Percentiles rank a stretch among this genome's conserved stretches.
Evolutionary conservation across 1,140 invertebrate species (phyloP).

Genomic region (Lethrus apterus): DNA sequence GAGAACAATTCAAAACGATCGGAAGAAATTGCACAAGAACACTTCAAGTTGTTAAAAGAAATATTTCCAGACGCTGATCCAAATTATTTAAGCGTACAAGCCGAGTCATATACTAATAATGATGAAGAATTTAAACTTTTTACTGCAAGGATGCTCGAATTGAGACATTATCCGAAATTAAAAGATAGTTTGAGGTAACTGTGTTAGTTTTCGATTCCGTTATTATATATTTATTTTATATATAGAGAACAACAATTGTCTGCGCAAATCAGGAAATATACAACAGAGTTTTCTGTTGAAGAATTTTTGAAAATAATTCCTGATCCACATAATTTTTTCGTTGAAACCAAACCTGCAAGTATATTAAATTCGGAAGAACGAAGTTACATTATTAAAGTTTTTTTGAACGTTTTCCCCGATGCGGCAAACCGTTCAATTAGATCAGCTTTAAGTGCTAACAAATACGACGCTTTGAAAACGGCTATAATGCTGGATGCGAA

Average conservation of each 20-base stretch:
- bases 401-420: neutral
- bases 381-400: neutral
- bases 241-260: conserved; percentile 31
- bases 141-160: conserved; percentile 39
- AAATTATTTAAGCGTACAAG: conserved; percentile 42
- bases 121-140: conserved; percentile 36
- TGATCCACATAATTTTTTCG: conserved; percentile 47
- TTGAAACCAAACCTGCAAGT: conserved; percentile 29
- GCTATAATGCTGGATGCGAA: too few species aligned
- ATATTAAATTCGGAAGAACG: neutral
- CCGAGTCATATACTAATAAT: conserved; percentile 25
- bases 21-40: too few species aligned
- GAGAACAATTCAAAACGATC: too few species aligned
- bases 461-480: too few species aligned
- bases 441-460: neutral
- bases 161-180: conserved; percentile 47
- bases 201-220: neutral
- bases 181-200: conserved; percentile 42
- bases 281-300: conserved; percentile 42
- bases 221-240: conserved; percentile 5
- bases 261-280: conserved; percentile 40
- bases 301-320: conserved; percentile 51
- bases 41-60: too few species aligned
- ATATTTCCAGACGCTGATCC: conserved; percentile 48
- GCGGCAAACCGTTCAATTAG: neutral